Base-by-base conservation (phyloP, 1,140 invertebrate species). In the Holcopasites calliopsidis region DNA sequence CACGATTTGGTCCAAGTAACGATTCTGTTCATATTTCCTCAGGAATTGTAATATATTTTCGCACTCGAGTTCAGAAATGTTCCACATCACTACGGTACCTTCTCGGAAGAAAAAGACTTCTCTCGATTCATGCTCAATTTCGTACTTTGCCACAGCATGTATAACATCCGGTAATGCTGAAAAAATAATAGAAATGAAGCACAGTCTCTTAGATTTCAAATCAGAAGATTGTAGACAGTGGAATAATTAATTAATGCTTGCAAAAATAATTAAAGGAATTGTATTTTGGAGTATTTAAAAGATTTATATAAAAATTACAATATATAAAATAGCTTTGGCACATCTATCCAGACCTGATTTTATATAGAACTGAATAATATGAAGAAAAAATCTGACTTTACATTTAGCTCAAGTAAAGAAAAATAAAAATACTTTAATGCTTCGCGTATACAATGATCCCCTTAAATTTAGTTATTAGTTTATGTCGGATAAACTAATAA, bases 31-130 rank as follows among this genome's bases (percentile, higher is more conserved):
- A 80, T 91, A 94, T 84, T 88, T 80, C 72, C 92, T 94, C 52
- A 97, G 85, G 90, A 97, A 96, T 50, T 93, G 91, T 8, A 98
- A 88, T 3, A 98, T 91, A 92, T 96, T 96, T 69, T 93, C 93
- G 55, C 94, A 93, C 88, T 99, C 98, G 58, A 96, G 85, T 76
- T 97, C 95, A 31, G 95, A 93, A 74, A 98, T 94, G 92, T 99
- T 99, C 98, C 98, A 99, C 89, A 98, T 95, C 0, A 99, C 96
- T 18, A 97, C 94, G 26, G 95, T 95, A 11, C 97, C 97, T 92
- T 98, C 96, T 55, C 96, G 93, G 86, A 97, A 97, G 85, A 97
- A 95, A 89, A 95, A 97, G 75, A 97, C 95, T 89, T 97, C 95
- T 49, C 96, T 92, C 0, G 93, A 92, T 87, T 97, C 95, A 38